These are phyloP conservation scores for Oxycera nigricornis DNA, from an alignment of 2,888 invertebrate genomes.

Conservation along the genomic window DNA sequence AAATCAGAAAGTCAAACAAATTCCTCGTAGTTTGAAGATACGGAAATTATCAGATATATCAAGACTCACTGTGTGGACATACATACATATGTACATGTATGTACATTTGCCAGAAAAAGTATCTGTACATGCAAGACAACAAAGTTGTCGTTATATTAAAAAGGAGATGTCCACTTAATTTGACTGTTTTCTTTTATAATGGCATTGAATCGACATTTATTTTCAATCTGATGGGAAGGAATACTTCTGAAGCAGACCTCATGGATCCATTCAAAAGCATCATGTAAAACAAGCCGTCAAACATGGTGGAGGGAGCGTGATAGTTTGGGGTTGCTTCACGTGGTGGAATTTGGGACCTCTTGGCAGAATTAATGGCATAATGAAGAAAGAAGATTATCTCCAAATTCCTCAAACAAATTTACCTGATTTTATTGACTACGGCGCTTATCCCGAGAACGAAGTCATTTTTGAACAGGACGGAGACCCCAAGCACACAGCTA, in stretches of 20 bases:
- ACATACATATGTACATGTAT: too few species aligned
- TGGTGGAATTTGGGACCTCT: conserved; percentile 25
- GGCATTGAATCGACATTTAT: too few species aligned
- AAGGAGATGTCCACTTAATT: too few species aligned
- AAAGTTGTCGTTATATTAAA: too few species aligned
- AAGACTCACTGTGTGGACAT: too few species aligned
- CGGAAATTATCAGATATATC: too few species aligned
- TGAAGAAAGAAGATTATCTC: conserved; percentile 25
- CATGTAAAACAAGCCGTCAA: conserved; percentile 17
- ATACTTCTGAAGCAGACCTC: conserved; percentile 27
- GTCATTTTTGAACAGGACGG: conserved; percentile 19
- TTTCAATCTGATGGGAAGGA: conserved; percentile 42
- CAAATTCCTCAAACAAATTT: conserved; percentile 1
- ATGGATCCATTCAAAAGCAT: conserved; percentile 13
- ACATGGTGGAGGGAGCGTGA: conserved; percentile 12
- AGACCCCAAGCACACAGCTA: conserved; percentile 14
- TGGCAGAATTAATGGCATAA: conserved; percentile 15
- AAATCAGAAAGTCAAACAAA: too few species aligned
- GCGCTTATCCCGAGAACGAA: conserved; percentile 12
- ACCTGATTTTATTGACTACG: conserved; percentile 2
- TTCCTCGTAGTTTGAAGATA: too few species aligned
- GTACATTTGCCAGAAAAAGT: too few species aligned
- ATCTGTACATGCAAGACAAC: too few species aligned
- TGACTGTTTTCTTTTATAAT: too few species aligned
- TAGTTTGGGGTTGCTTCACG: conserved; percentile 6